A percentile compares a stretch with the other conserved stretches of the same genome.
phyloP scores from a whole-genome alignment of 2,888 invertebrate genomes.

The Eupithecia insigniata region DNA sequence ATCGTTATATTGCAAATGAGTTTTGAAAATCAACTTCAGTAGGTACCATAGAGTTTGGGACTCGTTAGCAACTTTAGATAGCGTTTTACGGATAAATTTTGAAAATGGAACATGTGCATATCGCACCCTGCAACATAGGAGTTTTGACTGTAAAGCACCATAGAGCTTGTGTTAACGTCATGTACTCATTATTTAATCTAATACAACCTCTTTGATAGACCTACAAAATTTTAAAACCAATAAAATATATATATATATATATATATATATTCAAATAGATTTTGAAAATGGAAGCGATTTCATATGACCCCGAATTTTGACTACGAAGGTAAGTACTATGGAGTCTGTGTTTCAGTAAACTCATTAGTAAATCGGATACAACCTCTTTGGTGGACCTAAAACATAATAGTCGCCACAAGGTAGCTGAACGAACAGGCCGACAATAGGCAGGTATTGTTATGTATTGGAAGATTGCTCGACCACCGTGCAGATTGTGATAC shows the following conservation, averaged over 20 bases:
- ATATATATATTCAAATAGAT: background rate
- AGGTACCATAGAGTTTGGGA: background rate
- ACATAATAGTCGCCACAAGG: background rate
- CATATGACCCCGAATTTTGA: background rate
- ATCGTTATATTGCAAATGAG: background rate
- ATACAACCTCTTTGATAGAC: background rate
- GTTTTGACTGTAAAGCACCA: no score
- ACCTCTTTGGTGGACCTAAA: slow-evolving; percentile 2
- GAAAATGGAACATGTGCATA: no score
- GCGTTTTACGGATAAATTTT: no score
- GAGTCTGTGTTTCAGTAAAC: background rate
- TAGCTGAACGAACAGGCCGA: background rate
- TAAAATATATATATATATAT: background rate
- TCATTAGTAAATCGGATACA: slow-evolving; percentile 6
- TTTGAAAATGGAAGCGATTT: background rate
- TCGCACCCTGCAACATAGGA: no score
- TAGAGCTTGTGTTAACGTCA: no score
- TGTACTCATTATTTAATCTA: no score
- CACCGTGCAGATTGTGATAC: slow-evolving; percentile 10
- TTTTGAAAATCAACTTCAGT: background rate
- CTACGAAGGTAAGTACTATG: background rate
- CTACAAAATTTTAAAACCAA: background rate
- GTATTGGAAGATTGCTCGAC: slow-evolving; percentile 17
- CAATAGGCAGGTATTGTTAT: slow-evolving; percentile 22
- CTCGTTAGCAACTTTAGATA: no score